Conservation (phyloP, 2,113 vertebrate species). For the Aldabrachelys gigantea region DNA sequence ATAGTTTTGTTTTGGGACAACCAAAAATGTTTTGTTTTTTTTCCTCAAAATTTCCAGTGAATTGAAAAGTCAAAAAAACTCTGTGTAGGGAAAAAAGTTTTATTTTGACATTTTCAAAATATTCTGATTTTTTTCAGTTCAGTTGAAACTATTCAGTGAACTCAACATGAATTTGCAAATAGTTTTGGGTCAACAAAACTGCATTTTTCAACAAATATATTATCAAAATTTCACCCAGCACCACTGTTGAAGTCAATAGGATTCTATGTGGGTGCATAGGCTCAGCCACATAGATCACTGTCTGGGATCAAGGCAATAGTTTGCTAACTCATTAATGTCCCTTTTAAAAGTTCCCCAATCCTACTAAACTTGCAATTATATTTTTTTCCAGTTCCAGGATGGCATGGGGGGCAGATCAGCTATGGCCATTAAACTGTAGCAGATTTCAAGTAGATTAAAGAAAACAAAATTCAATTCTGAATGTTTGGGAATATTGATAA, state of each 20-base stretch:
- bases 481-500: neutral
- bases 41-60: neutral
- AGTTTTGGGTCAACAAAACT: neutral
- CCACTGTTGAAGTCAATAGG: neutral
- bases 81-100: neutral
- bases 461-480: neutral
- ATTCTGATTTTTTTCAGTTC: neutral
- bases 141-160: neutral
- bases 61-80: neutral
- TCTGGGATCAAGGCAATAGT: neutral
- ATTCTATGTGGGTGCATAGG: neutral
- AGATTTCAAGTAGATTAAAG: neutral
- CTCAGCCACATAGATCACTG: neutral
- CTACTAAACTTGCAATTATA: neutral
- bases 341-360: neutral
- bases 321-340: neutral
- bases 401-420: neutral
- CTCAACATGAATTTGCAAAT: neutral
- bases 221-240: neutral
- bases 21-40: rapidly evolving
- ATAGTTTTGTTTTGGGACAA: neutral
- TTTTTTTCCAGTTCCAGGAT: neutral
- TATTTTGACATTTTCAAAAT: neutral
- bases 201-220: neutral
- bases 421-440: neutral